These are phyloP conservation scores for Thunnus thynnus DNA, from an alignment of 2,113 vertebrate species.

Conservation along the genomic window DNA sequence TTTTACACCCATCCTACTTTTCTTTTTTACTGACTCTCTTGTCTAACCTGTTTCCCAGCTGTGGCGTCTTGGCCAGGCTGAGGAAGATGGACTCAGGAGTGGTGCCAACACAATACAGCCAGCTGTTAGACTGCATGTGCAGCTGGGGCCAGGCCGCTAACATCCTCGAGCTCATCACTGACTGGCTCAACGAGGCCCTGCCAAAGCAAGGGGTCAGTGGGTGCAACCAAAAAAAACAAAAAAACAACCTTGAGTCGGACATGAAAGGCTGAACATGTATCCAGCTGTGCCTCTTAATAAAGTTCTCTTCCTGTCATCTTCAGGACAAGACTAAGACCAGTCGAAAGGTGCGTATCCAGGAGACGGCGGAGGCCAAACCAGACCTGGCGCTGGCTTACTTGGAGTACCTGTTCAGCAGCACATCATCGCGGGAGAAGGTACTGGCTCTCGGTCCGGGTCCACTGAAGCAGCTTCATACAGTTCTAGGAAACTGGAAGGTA, in stretches of 20 bases:
- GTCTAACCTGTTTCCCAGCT: constrained; percentile 79
- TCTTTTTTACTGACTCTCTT: neutral
- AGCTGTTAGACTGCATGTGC: constrained; percentile 93
- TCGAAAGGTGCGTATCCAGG: constrained; percentile 85
- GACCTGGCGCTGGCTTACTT: constrained; percentile 90
- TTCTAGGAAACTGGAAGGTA: constrained; percentile 89
- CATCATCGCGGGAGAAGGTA: constrained; percentile 84
- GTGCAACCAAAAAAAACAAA: neutral
- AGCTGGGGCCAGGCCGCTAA: constrained; percentile 90
- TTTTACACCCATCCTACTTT: neutral
- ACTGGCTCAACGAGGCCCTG: constrained; percentile 88
- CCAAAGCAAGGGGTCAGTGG: constrained; percentile 78
- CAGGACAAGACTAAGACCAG: constrained; percentile 71
- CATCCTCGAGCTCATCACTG: constrained; percentile 88
- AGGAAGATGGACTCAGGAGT: constrained; percentile 83
- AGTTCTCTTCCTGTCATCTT: neutral
- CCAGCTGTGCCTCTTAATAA: neutral
- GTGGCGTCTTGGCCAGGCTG: constrained; percentile 90
- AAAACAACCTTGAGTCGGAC: neutral
- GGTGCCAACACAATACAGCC: constrained; percentile 80
- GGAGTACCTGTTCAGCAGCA: constrained; percentile 89
- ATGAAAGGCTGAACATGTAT: neutral
- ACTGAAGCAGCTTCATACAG: constrained; percentile 86
- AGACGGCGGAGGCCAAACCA: constrained; percentile 85
- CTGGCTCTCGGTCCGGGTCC: constrained; percentile 83